These are phyloP conservation scores for Macrobrachium nipponense DNA, from an alignment of 1,140 invertebrate species.

Conservation along the genomic window DNA sequence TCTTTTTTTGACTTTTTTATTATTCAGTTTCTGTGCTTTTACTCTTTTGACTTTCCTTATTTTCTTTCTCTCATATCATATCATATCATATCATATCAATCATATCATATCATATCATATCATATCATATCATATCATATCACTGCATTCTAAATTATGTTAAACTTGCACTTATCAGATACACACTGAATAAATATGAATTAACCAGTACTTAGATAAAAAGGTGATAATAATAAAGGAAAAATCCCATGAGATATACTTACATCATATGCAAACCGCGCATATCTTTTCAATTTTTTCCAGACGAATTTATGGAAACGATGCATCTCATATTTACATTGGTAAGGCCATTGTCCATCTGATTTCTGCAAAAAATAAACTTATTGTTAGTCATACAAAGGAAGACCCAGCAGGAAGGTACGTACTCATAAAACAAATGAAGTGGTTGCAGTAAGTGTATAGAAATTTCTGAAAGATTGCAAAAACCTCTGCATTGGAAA, in stretches of 20 bases:
- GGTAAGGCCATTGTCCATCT: slow-evolving; percentile 34
- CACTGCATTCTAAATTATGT: too few relatives aligned
- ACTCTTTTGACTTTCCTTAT: too few relatives aligned
- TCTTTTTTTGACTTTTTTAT: too few relatives aligned
- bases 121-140: too few relatives aligned
- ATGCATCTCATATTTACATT: slow-evolving; percentile 64
- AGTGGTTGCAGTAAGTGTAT: neutral
- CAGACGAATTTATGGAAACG: slow-evolving; percentile 62
- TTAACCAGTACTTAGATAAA: neutral
- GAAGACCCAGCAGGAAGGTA: neutral
- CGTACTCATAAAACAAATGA: neutral
- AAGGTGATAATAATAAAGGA: neutral
- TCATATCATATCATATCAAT: too few relatives aligned
- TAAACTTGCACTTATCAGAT: too few relatives aligned
- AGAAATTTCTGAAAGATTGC: neutral
- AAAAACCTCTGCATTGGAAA: too few relatives aligned
- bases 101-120: too few relatives aligned
- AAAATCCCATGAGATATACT: neutral
- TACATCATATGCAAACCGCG: slow-evolving; percentile 53
- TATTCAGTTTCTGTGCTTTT: too few relatives aligned
- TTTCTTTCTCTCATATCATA: too few relatives aligned
- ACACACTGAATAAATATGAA: too few relatives aligned
- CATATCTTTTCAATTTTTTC: slow-evolving; percentile 51
- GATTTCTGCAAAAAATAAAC: slow-evolving; percentile 23
- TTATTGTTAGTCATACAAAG: neutral